Evolutionary conservation across 2,797 vertebrate species (phyloP).

Genomic region (Esox lucius): DNA sequence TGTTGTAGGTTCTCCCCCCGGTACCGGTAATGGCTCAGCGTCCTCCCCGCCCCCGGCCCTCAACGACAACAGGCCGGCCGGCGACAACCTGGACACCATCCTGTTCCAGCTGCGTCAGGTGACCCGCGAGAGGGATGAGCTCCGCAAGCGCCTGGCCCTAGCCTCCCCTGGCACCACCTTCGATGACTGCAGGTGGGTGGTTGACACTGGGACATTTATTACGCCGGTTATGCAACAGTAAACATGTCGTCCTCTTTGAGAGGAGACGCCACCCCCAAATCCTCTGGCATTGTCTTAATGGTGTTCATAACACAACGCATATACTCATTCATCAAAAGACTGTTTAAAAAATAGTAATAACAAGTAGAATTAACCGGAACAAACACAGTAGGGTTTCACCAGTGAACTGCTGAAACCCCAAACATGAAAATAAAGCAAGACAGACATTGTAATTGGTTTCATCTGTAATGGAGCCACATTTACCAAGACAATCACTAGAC

Average conservation of each 20-base stretch:
- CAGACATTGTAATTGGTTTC: neutral
- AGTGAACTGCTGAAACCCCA: too few relatives aligned
- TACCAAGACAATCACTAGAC: neutral
- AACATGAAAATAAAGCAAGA: too few relatives aligned
- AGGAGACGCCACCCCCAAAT: too few relatives aligned
- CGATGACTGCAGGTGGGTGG: constrained; percentile 88
- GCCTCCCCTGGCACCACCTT: constrained; percentile 94
- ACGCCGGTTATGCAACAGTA: neutral
- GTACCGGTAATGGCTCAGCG: constrained; percentile 78
- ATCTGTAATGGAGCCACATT: neutral
- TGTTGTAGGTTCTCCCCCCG: constrained; percentile 1
- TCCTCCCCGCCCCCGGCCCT: constrained; percentile 90
- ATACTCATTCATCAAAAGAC: too few relatives aligned
- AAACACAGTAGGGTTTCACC: too few relatives aligned
- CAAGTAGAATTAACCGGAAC: too few relatives aligned
- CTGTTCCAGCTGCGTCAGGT: constrained; percentile 92
- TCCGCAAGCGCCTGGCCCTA: constrained; percentile 92
- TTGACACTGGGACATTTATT: too few relatives aligned
- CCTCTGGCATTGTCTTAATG: too few relatives aligned
- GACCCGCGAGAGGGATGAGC: constrained; percentile 94
- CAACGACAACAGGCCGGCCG: constrained; percentile 84
- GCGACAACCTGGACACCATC: constrained; percentile 91
- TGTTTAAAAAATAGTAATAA: too few relatives aligned
- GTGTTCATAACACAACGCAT: too few relatives aligned
- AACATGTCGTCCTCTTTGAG: too few relatives aligned